Conservation (phyloP, 1,140 invertebrate genomes). For the Zophobas atratus region DNA sequence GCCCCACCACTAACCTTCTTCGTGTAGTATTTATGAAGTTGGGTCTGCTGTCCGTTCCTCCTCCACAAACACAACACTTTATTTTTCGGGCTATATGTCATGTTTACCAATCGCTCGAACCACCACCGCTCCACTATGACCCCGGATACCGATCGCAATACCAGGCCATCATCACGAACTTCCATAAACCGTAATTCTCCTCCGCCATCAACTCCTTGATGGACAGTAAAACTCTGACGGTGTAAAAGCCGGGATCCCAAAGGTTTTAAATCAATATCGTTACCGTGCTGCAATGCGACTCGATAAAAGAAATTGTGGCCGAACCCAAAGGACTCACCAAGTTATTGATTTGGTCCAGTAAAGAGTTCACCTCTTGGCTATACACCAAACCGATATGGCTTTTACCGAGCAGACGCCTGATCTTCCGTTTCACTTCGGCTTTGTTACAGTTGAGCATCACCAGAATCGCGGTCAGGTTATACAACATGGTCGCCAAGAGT, state of each 20-base stretch:
- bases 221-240: conserved; percentile 98
- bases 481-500: conserved; percentile 94
- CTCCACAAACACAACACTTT: conserved; percentile 97
- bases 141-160: conserved; percentile 86
- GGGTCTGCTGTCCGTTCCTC: conserved; percentile 89
- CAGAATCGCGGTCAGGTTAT: conserved; percentile 97
- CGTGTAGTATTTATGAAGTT: conserved; percentile 99
- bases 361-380: conserved; percentile 97
- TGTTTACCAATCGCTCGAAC: conserved; percentile 99
- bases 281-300: conserved; percentile 81
- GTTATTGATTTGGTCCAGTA: conserved; percentile 95
- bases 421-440: conserved; percentile 90
- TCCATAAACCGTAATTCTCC: conserved; percentile 97
- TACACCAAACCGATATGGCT: conserved; percentile 98
- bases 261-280: conserved; percentile 97
- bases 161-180: conserved; percentile 97
- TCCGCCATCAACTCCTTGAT: conserved; percentile 91
- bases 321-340: conserved; percentile 78
- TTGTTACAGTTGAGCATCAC: conserved; percentile 94
- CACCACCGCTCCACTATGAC: conserved; percentile 98
- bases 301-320: not conserved
- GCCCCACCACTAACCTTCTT: conserved; percentile 84
- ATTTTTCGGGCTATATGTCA: conserved; percentile 99
- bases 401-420: conserved; percentile 95
- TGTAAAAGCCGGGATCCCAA: conserved; percentile 92